These are phyloP conservation scores for Micropoecilia bifurca DNA, from an alignment of 2,797 vertebrate species.

Conservation along the genomic window DNA sequence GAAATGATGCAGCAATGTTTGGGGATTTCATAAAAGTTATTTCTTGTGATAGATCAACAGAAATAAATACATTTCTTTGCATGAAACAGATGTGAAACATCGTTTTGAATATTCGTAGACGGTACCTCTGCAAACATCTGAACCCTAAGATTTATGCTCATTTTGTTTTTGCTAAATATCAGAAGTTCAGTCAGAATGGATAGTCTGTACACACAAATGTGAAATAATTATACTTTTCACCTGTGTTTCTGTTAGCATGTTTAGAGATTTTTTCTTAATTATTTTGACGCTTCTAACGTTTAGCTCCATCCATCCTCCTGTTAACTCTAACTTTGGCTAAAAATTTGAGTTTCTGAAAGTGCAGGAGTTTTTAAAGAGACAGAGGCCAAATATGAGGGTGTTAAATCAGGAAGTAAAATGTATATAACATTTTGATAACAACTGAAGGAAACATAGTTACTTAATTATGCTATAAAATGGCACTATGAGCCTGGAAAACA, in stretches of 20 bases:
- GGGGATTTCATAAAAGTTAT: background rate
- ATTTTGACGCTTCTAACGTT: too few relatives aligned
- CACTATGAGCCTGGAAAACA: too few relatives aligned
- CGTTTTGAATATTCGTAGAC: background rate
- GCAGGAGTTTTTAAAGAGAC: background rate
- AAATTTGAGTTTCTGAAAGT: too few relatives aligned
- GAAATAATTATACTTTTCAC: background rate
- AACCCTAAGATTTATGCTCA: background rate
- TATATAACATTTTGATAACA: too few relatives aligned
- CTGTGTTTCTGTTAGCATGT: background rate
- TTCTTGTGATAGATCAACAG: background rate
- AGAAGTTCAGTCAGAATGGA: background rate
- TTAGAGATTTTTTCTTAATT: background rate
- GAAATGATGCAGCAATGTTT: background rate
- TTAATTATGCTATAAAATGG: too few relatives aligned
- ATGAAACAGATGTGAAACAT: background rate
- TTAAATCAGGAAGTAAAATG: too few relatives aligned
- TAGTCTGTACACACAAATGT: background rate
- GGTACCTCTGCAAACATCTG: background rate
- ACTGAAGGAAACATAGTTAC: too few relatives aligned
- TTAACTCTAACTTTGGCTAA: background rate
- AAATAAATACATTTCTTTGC: background rate
- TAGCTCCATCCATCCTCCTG: background rate
- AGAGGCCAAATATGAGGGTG: too few relatives aligned
- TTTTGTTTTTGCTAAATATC: background rate